Evolutionary conservation across 2,888 invertebrate genomes (phyloP), one percentile per base, ranked within the genome.

Genomic region (Oconnorella tubifera): DNA sequence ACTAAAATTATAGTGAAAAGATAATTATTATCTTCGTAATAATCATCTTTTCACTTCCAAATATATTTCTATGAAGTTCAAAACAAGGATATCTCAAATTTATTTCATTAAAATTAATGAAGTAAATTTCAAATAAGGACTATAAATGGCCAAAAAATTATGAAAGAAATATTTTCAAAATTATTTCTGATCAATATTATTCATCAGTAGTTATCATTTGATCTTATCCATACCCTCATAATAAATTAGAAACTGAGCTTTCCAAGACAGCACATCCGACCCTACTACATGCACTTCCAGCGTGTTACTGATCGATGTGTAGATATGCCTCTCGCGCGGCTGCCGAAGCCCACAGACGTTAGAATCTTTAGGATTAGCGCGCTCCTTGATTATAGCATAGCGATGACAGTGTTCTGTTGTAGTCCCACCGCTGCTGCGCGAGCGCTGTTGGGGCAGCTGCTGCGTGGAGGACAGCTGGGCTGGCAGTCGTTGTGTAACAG

Each of bases 151-250:
- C n/a, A n/a, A n/a, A n/a, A n/a, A n/a, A n/a, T n/a, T n/a, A n/a
- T n/a, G n/a, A n/a, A n/a, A n/a, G n/a, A n/a, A n/a, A n/a, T n/a
- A n/a, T n/a, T n/a, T n/a, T n/a, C n/a, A n/a, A n/a, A n/a, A n/a
- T n/a, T n/a, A n/a, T 40, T 40, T 14, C 40, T 40, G 10, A 40
- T 40, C 40, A 40, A 14, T 40, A 40, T 19, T 14, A 40, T 10
- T 40, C 10, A 19, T 40, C 19, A 40, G 40, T 40, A 40, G 40
- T n/a, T n/a, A n/a, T n/a, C n/a, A n/a, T n/a, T n/a, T n/a, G n/a
- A n/a, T n/a, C n/a, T n/a, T n/a, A n/a, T n/a, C n/a, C n/a, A 14
- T 6, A 70, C 71, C 71, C 67, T 71, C 67, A 49, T 68, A 71
- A 51, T 71, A 62, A 29, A 71, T 56, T n/a, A 71, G 62, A 40